Conservation (phyloP, 2,113 vertebrate genomes). For the Burhinus bistriatus region DNA sequence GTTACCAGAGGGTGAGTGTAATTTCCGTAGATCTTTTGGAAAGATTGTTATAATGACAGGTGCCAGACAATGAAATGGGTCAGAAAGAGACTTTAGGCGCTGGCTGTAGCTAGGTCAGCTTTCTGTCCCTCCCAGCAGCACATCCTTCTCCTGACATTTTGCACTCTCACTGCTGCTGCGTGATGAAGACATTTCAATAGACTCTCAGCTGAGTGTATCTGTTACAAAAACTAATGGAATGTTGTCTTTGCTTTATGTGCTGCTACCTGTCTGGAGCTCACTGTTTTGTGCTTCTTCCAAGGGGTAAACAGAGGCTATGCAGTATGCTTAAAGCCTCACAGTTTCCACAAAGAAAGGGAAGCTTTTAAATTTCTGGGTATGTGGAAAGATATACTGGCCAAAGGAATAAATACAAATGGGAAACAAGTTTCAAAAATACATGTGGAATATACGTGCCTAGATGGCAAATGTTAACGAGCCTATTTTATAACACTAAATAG, state of each 20-base stretch:
- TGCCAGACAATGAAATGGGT: constrained; percentile 89
- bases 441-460: constrained; percentile 68
- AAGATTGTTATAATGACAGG: constrained; percentile 89
- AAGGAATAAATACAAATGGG: constrained; percentile 54
- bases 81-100: constrained; percentile 60
- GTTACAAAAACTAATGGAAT: constrained; percentile 5
- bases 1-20: constrained; percentile 92
- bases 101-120: constrained; percentile 41
- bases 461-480: constrained; percentile 75
- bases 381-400: neutral
- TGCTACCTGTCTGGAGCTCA: neutral
- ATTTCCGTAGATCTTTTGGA: constrained; percentile 88
- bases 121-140: constrained; percentile 21
- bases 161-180: neutral
- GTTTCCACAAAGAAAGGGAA: neutral
- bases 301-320: neutral
- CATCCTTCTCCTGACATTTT: constrained; percentile 24
- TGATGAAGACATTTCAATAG: constrained; percentile 43
- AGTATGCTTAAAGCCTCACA: neutral
- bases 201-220: neutral
- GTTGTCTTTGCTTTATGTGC: neutral
- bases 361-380: neutral
- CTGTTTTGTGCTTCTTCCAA: neutral
- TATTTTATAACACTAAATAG: constrained; percentile 78
- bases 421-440: constrained; percentile 66